phyloP scores from a whole-genome alignment of 2,888 invertebrate genomes.

The Archips crataeganus region DNA sequence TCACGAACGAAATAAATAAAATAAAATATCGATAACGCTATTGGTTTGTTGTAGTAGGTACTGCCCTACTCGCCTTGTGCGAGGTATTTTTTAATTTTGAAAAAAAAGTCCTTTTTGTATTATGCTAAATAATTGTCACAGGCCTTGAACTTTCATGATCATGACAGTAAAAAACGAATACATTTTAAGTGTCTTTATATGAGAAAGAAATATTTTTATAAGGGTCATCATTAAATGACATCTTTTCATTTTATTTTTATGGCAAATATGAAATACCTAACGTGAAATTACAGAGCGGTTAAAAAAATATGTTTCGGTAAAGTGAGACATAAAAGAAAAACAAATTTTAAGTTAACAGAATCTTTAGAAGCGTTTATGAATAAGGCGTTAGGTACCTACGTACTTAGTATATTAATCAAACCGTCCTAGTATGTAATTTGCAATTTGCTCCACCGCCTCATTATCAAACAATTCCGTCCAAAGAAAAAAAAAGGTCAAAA shows the following conservation, averaged over 20 bases:
- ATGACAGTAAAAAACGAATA: conserved; percentile 15
- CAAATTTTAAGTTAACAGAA: too few species aligned
- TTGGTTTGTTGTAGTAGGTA: neutral
- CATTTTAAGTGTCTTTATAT: conserved; percentile 17
- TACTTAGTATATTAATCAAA: neutral
- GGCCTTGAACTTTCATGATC: conserved; percentile 34
- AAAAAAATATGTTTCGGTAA: too few species aligned
- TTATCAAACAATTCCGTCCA: neutral
- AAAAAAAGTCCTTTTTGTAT: conserved; percentile 14
- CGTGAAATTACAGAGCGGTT: too few species aligned
- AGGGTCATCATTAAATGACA: neutral
- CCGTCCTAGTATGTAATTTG: neutral
- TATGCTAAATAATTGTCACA: neutral
- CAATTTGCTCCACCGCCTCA: neutral
- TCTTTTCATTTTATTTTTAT: too few species aligned
- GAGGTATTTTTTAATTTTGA: conserved; percentile 6
- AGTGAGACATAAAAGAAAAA: too few species aligned
- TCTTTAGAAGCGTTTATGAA: too few species aligned
- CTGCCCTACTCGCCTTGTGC: conserved; percentile 4
- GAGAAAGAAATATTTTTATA: neutral
- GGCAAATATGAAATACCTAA: too few species aligned
- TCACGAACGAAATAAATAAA: neutral
- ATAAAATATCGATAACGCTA: conserved; percentile 13
- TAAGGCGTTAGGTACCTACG: too few species aligned
- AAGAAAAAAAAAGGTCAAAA: conserved; percentile 4